These are phyloP conservation scores for Leptopterna dolabrata DNA, from an alignment of 2,888 invertebrate genomes.

Conservation along the genomic window DNA sequence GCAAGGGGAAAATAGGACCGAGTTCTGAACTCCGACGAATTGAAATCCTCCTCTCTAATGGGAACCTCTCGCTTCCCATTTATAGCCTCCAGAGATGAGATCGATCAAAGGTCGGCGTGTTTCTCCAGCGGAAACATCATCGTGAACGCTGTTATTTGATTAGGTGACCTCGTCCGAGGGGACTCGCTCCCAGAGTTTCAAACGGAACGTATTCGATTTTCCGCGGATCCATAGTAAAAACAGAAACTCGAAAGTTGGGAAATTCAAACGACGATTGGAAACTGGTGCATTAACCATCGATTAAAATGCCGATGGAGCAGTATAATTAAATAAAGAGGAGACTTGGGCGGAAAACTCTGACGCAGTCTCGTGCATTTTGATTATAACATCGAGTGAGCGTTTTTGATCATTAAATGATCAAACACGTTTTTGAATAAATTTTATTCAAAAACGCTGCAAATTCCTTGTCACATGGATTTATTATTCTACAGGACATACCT, in stretches of 20 bases:
- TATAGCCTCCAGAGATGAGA: background rate
- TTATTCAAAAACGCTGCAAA: too few species aligned
- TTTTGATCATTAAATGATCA: too few species aligned
- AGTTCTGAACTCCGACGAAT: background rate
- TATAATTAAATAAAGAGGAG: too few species aligned
- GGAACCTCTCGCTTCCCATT: background rate
- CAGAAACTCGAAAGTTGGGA: background rate
- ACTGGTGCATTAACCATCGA: too few species aligned
- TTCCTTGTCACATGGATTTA: too few species aligned
- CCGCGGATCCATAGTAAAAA: background rate
- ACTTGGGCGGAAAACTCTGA: too few species aligned
- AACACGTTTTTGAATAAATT: too few species aligned
- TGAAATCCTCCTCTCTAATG: background rate
- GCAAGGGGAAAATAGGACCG: background rate
- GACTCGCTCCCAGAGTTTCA: background rate
- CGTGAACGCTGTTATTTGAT: background rate
- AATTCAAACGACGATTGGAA: too few species aligned
- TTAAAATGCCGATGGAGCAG: too few species aligned
- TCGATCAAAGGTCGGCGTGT: conserved; percentile 11
- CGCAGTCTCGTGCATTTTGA: too few species aligned
- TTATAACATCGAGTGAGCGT: too few species aligned
- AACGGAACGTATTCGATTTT: background rate
- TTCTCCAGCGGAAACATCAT: conserved; percentile 11
- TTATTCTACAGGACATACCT: too few species aligned
- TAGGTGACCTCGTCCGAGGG: background rate